Evolutionary conservation across 2,113 vertebrate species (phyloP).

Genomic region (Xenopus borealis): DNA sequence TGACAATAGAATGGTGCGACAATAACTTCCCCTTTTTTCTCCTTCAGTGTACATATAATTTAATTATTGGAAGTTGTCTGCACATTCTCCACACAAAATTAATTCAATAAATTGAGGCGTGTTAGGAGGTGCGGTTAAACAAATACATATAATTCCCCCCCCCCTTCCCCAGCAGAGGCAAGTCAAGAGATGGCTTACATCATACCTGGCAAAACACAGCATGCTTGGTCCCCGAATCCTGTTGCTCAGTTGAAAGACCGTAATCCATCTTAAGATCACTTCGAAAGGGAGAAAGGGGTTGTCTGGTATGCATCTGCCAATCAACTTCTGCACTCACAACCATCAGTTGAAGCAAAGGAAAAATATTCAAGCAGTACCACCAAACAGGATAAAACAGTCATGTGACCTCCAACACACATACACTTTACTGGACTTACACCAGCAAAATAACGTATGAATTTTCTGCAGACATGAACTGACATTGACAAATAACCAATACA

Average conservation of each 20-base stretch:
- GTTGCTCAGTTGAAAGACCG: slow-evolving; percentile 74
- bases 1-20: too few relatives aligned
- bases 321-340: slow-evolving; percentile 80
- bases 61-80: too few relatives aligned
- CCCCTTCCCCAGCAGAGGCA: slow-evolving; percentile 52
- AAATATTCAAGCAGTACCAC: slow-evolving; percentile 78
- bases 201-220: slow-evolving; percentile 86
- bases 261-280: slow-evolving; percentile 82
- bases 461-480: slow-evolving; percentile 79
- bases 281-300: slow-evolving; percentile 78
- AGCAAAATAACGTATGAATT: slow-evolving; percentile 68
- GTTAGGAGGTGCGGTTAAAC: too few relatives aligned
- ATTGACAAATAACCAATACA: slow-evolving; percentile 80
- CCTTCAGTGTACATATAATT: too few relatives aligned
- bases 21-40: too few relatives aligned
- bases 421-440: slow-evolving; percentile 52
- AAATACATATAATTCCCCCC: too few relatives aligned
- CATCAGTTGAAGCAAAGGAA: slow-evolving; percentile 76
- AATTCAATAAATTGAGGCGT: too few relatives aligned
- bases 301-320: slow-evolving; percentile 83
- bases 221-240: slow-evolving; percentile 78
- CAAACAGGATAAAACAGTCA: slow-evolving; percentile 80
- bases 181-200: slow-evolving; percentile 86
- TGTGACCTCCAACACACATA: slow-evolving; percentile 73
- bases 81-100: too few relatives aligned